Percentiles rank a stretch among this genome's conserved stretches.
phyloP scores from a whole-genome alignment of 2,113 vertebrate genomes.

The Erinaceus europaeus region DNA sequence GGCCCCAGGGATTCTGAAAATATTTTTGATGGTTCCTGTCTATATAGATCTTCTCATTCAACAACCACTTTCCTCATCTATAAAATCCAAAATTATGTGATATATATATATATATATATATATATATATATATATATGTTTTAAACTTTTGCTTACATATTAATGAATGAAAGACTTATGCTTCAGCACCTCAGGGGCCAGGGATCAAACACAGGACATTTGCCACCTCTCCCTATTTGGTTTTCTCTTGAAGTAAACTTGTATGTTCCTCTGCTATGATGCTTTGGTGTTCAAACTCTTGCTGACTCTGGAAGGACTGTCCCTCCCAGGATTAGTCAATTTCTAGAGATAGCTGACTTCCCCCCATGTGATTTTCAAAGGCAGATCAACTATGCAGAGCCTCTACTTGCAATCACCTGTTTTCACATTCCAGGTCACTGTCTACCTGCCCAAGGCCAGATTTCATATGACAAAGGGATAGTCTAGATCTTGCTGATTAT shows the following conservation, averaged over 20 bases:
- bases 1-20: not conserved
- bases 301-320: not conserved
- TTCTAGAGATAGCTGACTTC: not conserved
- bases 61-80: not conserved
- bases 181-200: no score
- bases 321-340: not conserved
- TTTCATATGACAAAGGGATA: accelerated
- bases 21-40: not conserved
- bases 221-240: no score
- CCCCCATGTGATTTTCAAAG: not conserved
- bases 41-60: not conserved
- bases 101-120: no score
- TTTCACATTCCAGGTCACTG: not conserved
- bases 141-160: no score
- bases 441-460: not conserved
- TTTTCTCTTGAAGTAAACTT: not conserved
- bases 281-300: not conserved
- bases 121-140: no score
- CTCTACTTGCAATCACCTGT: accelerated
- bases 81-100: not conserved
- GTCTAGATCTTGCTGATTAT: not conserved
- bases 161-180: no score
- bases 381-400: not conserved
- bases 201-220: no score
- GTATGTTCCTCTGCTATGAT: not conserved